Conservation (phyloP, 2,113 vertebrate species). For the Turnix velox region DNA sequence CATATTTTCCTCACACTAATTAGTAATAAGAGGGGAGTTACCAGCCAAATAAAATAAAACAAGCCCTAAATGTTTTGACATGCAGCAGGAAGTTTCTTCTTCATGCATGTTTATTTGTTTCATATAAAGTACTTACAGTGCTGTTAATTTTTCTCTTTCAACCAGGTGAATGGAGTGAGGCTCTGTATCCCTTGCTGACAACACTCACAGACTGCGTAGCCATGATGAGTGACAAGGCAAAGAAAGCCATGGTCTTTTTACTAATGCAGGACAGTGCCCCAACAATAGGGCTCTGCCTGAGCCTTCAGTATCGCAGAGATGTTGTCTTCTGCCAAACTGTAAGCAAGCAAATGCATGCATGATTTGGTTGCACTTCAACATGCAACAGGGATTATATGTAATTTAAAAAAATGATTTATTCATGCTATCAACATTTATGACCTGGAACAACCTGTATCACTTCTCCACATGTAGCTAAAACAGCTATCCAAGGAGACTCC, state of each 20-base stretch:
- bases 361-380: background rate
- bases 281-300: constrained; percentile 88
- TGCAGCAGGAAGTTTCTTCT: background rate
- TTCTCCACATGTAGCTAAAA: background rate
- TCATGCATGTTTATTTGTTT: background rate
- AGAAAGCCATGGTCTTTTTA: constrained; percentile 96
- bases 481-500: background rate
- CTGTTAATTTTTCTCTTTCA: background rate
- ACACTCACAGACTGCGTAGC: constrained; percentile 94
- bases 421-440: background rate
- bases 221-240: constrained; percentile 98
- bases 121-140: background rate
- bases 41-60: background rate
- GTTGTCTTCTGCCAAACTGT: constrained; percentile 99
- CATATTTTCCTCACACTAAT: background rate
- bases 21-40: background rate
- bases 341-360: constrained; percentile 47
- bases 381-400: background rate
- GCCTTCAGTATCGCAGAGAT: constrained; percentile 93
- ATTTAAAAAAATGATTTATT: background rate
- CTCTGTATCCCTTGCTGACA: constrained; percentile 92
- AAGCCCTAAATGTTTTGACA: background rate
- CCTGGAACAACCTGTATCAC: background rate
- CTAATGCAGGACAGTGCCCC: constrained; percentile 97
- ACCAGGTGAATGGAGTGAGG: constrained; percentile 96